A percentile compares a stretch with the other conserved stretches of the same genome.
phyloP scores from a whole-genome alignment of 2,113 vertebrate genomes.

The Sphaerodactylus townsendi region DNA sequence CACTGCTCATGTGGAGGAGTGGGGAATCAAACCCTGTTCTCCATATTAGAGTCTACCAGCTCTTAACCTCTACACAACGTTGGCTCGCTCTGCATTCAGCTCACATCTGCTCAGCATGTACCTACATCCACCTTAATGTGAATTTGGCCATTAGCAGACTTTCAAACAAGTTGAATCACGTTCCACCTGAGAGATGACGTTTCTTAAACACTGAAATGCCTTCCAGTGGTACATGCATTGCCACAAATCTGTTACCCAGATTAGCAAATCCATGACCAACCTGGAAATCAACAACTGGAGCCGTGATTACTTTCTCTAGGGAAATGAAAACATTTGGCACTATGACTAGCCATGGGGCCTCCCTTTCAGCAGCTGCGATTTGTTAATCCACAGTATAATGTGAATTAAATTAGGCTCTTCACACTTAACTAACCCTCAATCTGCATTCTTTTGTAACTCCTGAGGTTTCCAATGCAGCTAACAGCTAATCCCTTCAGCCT shows the following conservation, averaged over 20 bases:
- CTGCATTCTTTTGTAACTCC: slow-evolving; percentile 77
- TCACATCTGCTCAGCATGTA: background rate
- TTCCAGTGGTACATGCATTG: background rate
- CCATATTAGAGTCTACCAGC: no score
- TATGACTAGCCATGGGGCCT: background rate
- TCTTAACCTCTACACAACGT: no score
- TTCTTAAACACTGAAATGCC: background rate
- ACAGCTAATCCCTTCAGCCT: slow-evolving; percentile 46
- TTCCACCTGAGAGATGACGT: background rate
- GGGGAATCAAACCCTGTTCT: no score
- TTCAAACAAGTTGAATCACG: background rate
- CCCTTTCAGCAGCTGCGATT: slow-evolving; percentile 77
- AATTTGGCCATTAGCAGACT: background rate
- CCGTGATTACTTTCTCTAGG: slow-evolving; percentile 14
- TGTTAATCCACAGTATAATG: slow-evolving; percentile 84
- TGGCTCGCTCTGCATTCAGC: background rate
- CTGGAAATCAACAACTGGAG: background rate
- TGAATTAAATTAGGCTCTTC: slow-evolving; percentile 89
- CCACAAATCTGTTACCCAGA: background rate
- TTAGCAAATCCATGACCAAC: background rate
- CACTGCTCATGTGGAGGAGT: no score
- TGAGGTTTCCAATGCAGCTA: slow-evolving; percentile 52
- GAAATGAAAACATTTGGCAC: slow-evolving; percentile 8
- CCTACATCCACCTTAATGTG: background rate
- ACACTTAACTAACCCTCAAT: slow-evolving; percentile 86